Evolutionary conservation across 2,113 vertebrate species (phyloP).

Genomic region (Saccopteryx bilineata): DNA sequence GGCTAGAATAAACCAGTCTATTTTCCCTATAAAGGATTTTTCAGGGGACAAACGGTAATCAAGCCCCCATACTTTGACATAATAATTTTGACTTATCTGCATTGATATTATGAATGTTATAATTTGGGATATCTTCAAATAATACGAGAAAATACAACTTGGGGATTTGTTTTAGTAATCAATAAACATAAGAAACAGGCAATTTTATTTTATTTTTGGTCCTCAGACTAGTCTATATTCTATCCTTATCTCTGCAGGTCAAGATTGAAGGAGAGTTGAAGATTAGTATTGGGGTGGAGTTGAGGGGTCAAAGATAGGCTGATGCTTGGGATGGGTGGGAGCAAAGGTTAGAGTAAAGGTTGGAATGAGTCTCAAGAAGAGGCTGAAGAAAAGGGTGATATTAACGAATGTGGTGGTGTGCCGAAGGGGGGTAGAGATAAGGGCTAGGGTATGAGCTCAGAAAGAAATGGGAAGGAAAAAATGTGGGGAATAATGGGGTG

Average conservation of each 20-base stretch:
- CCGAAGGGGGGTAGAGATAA: neutral
- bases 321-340: neutral
- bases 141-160: neutral
- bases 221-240: neutral
- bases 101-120: constrained; percentile 14
- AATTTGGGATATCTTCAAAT: neutral
- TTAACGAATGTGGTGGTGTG: neutral
- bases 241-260: neutral
- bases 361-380: neutral
- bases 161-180: neutral
- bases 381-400: neutral
- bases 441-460: neutral
- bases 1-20: neutral
- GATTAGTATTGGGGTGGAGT: neutral
- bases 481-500: neutral
- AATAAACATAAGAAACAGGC: neutral
- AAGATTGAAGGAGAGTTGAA: neutral
- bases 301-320: neutral
- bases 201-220: neutral
- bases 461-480: neutral
- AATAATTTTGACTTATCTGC: neutral
- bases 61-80: neutral
- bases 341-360: neutral
- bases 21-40: constrained; percentile 25
- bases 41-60: neutral